These are phyloP conservation scores for Anomalospiza imberbis DNA, from an alignment of 2,797 vertebrate species.

Conservation along the genomic window DNA sequence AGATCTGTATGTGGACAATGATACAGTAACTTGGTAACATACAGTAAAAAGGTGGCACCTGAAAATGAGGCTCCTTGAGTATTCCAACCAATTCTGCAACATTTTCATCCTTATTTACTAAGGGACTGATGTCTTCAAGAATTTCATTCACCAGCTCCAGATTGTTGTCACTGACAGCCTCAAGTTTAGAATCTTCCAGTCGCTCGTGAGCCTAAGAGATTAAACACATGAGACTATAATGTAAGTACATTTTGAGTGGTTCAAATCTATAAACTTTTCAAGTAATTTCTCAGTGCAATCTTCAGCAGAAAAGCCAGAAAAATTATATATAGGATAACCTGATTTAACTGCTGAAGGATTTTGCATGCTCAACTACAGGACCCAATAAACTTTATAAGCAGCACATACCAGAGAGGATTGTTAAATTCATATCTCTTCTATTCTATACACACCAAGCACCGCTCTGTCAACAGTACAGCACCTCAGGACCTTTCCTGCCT, in stretches of 20 bases:
- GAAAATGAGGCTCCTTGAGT: slow-evolving; percentile 94
- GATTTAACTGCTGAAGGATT: not conserved
- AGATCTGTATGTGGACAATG: not conserved
- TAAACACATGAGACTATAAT: not conserved
- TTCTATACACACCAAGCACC: not conserved
- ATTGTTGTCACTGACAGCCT: slow-evolving; percentile 92
- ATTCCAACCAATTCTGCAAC: slow-evolving; percentile 88
- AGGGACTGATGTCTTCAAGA: slow-evolving; percentile 86
- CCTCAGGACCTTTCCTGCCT: not conserved
- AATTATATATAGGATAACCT: not conserved
- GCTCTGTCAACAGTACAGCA: not conserved
- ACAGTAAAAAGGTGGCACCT: slow-evolving; percentile 75
- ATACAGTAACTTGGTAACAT: not conserved
- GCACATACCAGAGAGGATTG: not conserved
- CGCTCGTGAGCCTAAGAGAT: slow-evolving; percentile 89
- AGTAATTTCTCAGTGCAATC: not conserved
- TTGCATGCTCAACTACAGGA: not conserved
- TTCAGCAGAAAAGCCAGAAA: slow-evolving; percentile 8
- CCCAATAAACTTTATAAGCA: not conserved
- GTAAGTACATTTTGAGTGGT: not conserved
- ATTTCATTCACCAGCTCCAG: slow-evolving; percentile 92
- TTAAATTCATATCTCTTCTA: not conserved
- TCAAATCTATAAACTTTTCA: not conserved
- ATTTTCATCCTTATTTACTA: slow-evolving; percentile 82
- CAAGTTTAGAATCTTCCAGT: slow-evolving; percentile 91